Base-by-base conservation (phyloP, 2,797 vertebrate species). In the Sebastiscus albofasciatus region DNA sequence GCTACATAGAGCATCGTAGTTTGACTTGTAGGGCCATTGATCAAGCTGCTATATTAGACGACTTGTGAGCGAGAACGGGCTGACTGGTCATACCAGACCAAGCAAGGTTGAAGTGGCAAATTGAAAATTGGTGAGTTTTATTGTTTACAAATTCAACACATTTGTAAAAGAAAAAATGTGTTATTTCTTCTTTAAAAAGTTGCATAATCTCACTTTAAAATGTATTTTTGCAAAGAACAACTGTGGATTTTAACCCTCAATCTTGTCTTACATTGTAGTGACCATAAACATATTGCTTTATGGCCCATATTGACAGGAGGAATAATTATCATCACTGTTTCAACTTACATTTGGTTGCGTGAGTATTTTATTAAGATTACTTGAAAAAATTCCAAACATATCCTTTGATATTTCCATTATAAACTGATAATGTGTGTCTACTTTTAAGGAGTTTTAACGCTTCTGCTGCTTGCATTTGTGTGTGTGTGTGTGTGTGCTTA, bases 401-500 rank as follows among this genome's bases (percentile, higher is more conserved):
- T 42, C 2, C 1, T 79, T 58, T 39, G 31, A 67, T 65, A 54
- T 1, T n/a, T 62, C 52, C 26, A 60, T 33, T 54, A n/a, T 34
- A 49, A 73, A 67, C 24, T n/a, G 8, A 56, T n/a, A 16, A 8
- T 39, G 18, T 55, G 29, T 59, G 8, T 72, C 22, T 39, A 29
- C 55, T 56, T n/a, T 67, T 29, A 11, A 61, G 14, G 8, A n/a
- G 6, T 34, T 67, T 34, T 29, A 22, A 49, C 12, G 16, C 16
- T 46, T 75, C 9, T 34, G 8, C 29, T 71, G 31, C 46, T 56
- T 36, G 18, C 13, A 72, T 73, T 68, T 75, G 56, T 24, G 24
- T 24, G 24, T 75, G 56, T 77, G 56, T 77, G 60, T 59, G 58
- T 67, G 61, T 71, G 61, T 24, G 18, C 14, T 64, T 54, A 8